These are phyloP conservation scores for Gryon sp. DNA, from an alignment of 1,140 invertebrate species.

Conservation along the genomic window DNA sequence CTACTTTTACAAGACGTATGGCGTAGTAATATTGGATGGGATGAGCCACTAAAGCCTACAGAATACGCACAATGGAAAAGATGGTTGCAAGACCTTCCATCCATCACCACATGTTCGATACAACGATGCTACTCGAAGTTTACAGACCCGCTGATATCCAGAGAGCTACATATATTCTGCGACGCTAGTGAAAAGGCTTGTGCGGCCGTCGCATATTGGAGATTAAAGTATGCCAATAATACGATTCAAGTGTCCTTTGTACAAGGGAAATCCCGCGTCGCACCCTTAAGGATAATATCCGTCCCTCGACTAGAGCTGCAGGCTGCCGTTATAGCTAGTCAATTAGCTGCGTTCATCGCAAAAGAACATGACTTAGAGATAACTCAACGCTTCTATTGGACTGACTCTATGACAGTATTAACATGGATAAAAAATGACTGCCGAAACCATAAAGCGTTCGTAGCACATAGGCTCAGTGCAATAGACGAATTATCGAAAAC, in stretches of 20 bases:
- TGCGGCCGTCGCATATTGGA: conserved; percentile 62
- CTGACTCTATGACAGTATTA: background rate
- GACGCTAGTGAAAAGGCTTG: conserved; percentile 52
- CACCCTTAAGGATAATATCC: conserved; percentile 63
- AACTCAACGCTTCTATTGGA: background rate
- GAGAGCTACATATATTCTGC: conserved; percentile 7
- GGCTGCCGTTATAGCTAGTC: conserved; percentile 65
- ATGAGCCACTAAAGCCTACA: conserved; percentile 41
- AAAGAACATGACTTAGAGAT: conserved; percentile 55
- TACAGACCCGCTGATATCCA: background rate
- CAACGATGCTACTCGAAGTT: background rate
- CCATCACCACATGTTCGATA: too few species aligned
- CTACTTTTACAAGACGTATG: conserved; percentile 71
- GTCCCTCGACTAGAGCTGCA: conserved; percentile 72
- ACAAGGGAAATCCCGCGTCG: conserved; percentile 59
- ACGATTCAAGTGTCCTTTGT: conserved; percentile 13
- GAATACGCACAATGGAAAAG: background rate
- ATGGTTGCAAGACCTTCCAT: too few species aligned
- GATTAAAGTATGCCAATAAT: conserved; percentile 9
- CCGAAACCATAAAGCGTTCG: background rate
- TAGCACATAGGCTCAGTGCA: too few species aligned
- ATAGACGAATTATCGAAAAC: too few species aligned
- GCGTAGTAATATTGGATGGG: conserved; percentile 66
- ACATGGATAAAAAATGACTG: background rate
- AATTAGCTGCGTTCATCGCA: conserved; percentile 54